Base-by-base conservation (phyloP, 2,113 vertebrate species). In the Pithys albifrons region DNA sequence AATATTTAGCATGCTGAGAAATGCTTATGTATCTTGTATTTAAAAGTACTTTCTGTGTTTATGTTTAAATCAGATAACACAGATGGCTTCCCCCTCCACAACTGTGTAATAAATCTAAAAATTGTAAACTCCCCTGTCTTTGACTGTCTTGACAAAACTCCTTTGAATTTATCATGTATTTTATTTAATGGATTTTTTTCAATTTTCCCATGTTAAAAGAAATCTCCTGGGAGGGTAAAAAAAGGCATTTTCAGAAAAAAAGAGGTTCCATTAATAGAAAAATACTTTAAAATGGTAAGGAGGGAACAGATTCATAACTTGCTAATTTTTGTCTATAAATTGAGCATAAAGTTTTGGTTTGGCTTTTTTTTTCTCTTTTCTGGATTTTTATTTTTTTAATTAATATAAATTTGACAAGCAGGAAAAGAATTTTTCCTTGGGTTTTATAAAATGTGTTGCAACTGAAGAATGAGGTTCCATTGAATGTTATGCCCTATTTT, bases 61-160 rank as follows among this genome's bases (percentile, higher is more conserved):
- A 93, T 83, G 78, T 72, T 93, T 76, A 75, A 93, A 91, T 37
- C 55, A 75, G 92, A 94, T 93, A 94, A 92, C 64, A 61, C 51
- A 93, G 70, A 96, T 76, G 24, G 39, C 43, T 89, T 77, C 74
- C 89, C 33, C 88, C 88, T 82, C 83, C 86, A 76, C 73, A 92
- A 54, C 35, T 7, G 14, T 52, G 41, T 69, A 94, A 95, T 94
- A 96, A 97, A 97, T 95, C 88, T 88, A 43, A 81, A 81, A 88
- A 88, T n/a, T 55, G 24, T 94, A 95, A 95, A 95, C 91, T 89
- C 41, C 72, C 43, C 28, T 41, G 39, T 41, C 39, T 95, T 91
- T 88, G 22, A 84, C 58, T 70, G 28, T 59, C 62, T 93, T 91
- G 59, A 91, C 83, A 95, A 35, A 55, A 72, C 35, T 82, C 37